Evolutionary conservation across 2,888 invertebrate species (phyloP).

Genomic region (Oxyscelio sp.): DNA sequence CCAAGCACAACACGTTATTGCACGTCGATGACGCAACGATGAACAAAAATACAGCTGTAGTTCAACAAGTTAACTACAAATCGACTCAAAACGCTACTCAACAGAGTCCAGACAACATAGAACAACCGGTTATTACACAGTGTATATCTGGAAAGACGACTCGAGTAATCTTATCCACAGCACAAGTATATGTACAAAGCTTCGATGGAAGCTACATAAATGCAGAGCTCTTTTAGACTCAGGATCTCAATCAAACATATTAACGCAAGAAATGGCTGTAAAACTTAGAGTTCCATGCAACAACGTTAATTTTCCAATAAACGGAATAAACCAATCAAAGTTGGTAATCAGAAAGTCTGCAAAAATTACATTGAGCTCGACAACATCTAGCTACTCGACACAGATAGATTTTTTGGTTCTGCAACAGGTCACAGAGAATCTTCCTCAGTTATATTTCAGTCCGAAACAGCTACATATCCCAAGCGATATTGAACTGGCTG

Average conservation of each 20-base stretch:
- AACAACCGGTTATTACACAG: too few species aligned
- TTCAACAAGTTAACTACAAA: too few species aligned
- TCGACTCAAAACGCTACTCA: too few species aligned
- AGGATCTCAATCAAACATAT: constrained; percentile 2
- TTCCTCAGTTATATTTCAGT: too few species aligned
- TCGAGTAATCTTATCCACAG: too few species aligned
- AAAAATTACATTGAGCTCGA: constrained; percentile 4
- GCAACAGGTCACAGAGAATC: too few species aligned
- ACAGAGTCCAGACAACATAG: too few species aligned
- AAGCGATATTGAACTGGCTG: background rate
- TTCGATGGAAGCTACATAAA: background rate
- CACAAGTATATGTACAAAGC: background rate
- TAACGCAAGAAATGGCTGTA: background rate
- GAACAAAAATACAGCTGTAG: too few species aligned
- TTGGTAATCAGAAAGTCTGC: background rate
- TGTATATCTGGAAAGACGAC: too few species aligned
- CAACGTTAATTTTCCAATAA: background rate
- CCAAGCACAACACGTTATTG: too few species aligned
- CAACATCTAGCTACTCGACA: background rate
- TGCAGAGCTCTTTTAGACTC: constrained; percentile 11
- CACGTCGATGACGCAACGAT: too few species aligned
- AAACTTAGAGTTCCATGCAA: background rate
- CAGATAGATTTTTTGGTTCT: background rate
- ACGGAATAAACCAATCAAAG: constrained; percentile 3
- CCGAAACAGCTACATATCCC: too few species aligned